Base-by-base conservation (phyloP, 2,888 invertebrate genomes). In the Clostera curtula region DNA sequence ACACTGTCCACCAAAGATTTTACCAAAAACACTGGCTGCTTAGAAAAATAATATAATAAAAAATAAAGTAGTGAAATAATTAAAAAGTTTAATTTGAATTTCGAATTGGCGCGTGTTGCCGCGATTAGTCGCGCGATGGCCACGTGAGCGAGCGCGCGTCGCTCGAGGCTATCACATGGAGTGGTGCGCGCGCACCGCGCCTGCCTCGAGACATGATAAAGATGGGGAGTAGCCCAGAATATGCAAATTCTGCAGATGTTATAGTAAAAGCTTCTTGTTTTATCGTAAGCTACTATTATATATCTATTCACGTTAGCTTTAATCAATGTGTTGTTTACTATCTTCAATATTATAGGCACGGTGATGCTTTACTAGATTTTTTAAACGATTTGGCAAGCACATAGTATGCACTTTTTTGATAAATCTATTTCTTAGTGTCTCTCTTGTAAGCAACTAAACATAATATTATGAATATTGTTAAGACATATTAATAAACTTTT, bases 101-200 rank as follows among this genome's bases (percentile, higher is more conserved):
- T 41, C 11, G 33, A 36, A 40, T 68, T 70, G 61, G 63, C 72
- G 72, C 70, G 63, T 47, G 55, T 40, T 40, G 49, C 27, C 41
- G 43, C 38, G 31, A 35, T 36, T 26, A 33, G 32, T 37, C 33
- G 34, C 40, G 42, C 43, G 40, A 13, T n/a, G 26, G 50, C 52
- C 62, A 68, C 67, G 70, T 67, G 70, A 60, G 60, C 50, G 55
- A 41, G 64, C 51, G 67, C 68, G 67, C 61, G 69, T 67, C 66
- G 82, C 82, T 80, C 76, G 77, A 48, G 82, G 82, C 82, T 71
- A 73, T 82, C 82, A 76, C 82, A 79, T 82, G 82, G 74, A 76
- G 77, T 70, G 70, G 55, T 59, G 57, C 56, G 61, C 57, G 45
- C 44, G 27, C 45, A 43, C 50, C 38, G 40, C 37, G 56, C 55